Percentiles rank a stretch among this genome's conserved stretches.
These are phyloP conservation scores for Caenorhabditis afra DNA, from an alignment of 2,888 invertebrate species.

Conservation along the genomic window DNA sequence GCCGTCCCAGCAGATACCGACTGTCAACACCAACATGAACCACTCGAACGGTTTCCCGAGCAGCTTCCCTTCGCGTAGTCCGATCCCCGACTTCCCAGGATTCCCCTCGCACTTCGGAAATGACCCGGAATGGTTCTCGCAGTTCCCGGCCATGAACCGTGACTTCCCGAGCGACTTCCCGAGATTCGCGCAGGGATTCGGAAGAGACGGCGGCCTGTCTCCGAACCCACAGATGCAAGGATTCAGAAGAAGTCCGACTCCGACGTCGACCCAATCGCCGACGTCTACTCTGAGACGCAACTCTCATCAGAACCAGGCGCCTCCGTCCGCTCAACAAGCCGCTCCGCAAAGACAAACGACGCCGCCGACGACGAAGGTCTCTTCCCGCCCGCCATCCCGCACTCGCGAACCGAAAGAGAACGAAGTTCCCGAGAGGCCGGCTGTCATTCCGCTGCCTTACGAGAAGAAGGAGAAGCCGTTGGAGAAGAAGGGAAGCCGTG, in stretches of 20 bases:
- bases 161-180: slow-evolving; percentile 45
- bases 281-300: slow-evolving; percentile 46
- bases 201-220: slow-evolving; percentile 49
- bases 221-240: slow-evolving; percentile 39
- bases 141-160: slow-evolving; percentile 18
- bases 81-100: slow-evolving; percentile 50
- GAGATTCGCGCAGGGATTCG: slow-evolving; percentile 16
- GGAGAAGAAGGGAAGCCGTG: slow-evolving; percentile 46
- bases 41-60: slow-evolving; percentile 46
- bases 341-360: slow-evolving; percentile 51
- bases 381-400: slow-evolving; percentile 53
- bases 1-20: slow-evolving; percentile 32
- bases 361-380: slow-evolving; percentile 30
- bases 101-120: slow-evolving; percentile 39
- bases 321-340: slow-evolving; percentile 20
- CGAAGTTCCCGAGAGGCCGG: slow-evolving; percentile 57
- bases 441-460: slow-evolving; percentile 57
- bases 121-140: slow-evolving; percentile 51
- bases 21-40: slow-evolving; percentile 49
- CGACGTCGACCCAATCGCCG: slow-evolving; percentile 49
- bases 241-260: slow-evolving; percentile 47
- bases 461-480: slow-evolving; percentile 46
- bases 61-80: slow-evolving; percentile 49
- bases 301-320: slow-evolving; percentile 42
- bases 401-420: slow-evolving; percentile 48